Percentiles rank a stretch among this genome's conserved stretches.
These are phyloP conservation scores for Acanthornis magna DNA, from an alignment of 2,797 vertebrate genomes.

Conservation along the genomic window DNA sequence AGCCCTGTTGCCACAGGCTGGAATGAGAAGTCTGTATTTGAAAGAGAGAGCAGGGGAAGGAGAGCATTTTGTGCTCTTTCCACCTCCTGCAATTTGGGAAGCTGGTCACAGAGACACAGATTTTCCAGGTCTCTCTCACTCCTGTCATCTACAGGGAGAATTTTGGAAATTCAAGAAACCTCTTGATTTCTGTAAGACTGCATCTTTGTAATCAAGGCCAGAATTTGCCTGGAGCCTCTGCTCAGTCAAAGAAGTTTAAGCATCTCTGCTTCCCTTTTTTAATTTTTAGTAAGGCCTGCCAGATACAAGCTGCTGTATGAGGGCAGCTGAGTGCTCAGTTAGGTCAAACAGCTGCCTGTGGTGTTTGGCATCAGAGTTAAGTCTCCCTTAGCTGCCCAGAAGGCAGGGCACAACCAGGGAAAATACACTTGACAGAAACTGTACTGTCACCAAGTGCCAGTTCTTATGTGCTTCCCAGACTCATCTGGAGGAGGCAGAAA, in stretches of 20 bases:
- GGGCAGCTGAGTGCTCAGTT: background rate
- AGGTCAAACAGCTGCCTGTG: background rate
- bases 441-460: background rate
- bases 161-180: background rate
- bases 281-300: background rate
- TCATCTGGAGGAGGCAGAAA: constrained; percentile 16
- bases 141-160: background rate
- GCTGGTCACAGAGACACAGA: rapidly evolving
- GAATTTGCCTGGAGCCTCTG: background rate
- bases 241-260: background rate
- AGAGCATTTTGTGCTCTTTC: background rate
- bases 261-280: background rate
- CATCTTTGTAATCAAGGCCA: background rate
- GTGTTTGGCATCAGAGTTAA: background rate
- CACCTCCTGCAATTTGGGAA: background rate
- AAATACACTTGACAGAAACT: background rate
- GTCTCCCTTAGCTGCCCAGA: background rate
- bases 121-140: background rate
- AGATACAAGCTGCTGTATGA: background rate
- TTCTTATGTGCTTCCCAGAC: background rate
- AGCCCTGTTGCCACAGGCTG: background rate
- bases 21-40: background rate
- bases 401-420: background rate
- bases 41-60: background rate
- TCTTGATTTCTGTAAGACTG: background rate